Percentiles rank a stretch among this genome's conserved stretches.
Evolutionary conservation across 2,888 invertebrate genomes (phyloP).

Genomic region (Pollenia amentaria): DNA sequence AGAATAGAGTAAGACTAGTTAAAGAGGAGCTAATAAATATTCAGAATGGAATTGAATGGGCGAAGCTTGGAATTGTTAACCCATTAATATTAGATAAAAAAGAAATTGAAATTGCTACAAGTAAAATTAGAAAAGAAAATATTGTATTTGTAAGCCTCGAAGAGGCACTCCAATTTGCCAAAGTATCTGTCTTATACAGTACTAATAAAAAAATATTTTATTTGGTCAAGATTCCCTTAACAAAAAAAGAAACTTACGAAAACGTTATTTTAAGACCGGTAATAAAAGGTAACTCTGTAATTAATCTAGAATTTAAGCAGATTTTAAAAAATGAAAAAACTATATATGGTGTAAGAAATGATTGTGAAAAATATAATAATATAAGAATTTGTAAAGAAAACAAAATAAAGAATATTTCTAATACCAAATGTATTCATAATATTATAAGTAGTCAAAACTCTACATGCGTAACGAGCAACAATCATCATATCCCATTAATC

Average conservation of each 20-base stretch:
- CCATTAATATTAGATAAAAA: slow-evolving; percentile 8
- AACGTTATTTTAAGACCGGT: slow-evolving; percentile 19
- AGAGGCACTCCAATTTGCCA: slow-evolving; percentile 28
- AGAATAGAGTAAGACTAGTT: slow-evolving; percentile 55
- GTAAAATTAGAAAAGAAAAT: slow-evolving; percentile 26
- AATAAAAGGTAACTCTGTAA: slow-evolving; percentile 10
- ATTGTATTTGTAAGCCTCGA: too few species aligned
- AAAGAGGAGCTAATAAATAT: slow-evolving; percentile 46
- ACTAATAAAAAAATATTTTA: slow-evolving; percentile 30
- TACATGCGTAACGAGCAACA: slow-evolving; percentile 4
- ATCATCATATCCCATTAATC: slow-evolving; percentile 8
- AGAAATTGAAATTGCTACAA: slow-evolving; percentile 23
- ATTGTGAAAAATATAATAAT: slow-evolving; percentile 5
- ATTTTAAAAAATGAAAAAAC: slow-evolving; percentile 15
- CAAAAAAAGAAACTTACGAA: not conserved
- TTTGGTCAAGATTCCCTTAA: slow-evolving; percentile 9
- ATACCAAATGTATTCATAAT: slow-evolving; percentile 13
- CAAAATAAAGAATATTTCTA: not conserved
- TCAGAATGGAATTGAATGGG: slow-evolving; percentile 42
- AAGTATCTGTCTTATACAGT: slow-evolving; percentile 12
- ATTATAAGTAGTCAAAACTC: slow-evolving; percentile 1
- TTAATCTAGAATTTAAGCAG: not conserved
- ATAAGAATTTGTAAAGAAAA: slow-evolving; percentile 10
- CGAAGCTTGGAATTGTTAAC: slow-evolving; percentile 21
- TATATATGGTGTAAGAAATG: not conserved